phyloP scores from a whole-genome alignment of 1,140 invertebrate species.

The Ephestia elutella region DNA sequence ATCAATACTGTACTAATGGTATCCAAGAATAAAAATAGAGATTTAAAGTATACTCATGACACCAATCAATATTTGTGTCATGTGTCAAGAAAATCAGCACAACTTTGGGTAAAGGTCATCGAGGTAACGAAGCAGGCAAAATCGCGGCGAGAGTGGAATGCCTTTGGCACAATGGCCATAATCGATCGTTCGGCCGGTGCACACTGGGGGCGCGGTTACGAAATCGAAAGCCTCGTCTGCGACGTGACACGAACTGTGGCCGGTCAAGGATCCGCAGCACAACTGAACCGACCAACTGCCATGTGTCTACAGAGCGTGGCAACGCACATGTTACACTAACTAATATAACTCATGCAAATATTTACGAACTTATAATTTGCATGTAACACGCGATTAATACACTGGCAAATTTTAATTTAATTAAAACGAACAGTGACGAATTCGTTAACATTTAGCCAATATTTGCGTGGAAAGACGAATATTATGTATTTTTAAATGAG shows the following conservation, averaged over 20 bases:
- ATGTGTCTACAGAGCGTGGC: background rate
- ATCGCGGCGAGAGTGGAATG: slow-evolving; percentile 39
- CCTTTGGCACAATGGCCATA: slow-evolving; percentile 59
- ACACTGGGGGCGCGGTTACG: slow-evolving; percentile 46
- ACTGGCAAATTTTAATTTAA: too few species aligned
- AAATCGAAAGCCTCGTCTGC: slow-evolving; percentile 52
- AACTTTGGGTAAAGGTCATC: slow-evolving; percentile 31
- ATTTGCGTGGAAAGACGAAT: too few species aligned
- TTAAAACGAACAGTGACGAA: too few species aligned
- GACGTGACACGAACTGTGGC: slow-evolving; percentile 44
- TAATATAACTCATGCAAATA: background rate
- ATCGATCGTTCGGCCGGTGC: slow-evolving; percentile 54
- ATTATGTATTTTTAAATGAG: too few species aligned
- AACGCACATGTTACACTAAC: background rate
- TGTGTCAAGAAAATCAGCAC: too few species aligned
- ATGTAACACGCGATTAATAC: background rate
- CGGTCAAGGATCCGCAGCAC: slow-evolving; percentile 54
- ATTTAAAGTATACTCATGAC: too few species aligned
- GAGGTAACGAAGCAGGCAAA: slow-evolving; percentile 23
- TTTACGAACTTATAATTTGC: background rate
- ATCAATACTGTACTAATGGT: too few species aligned
- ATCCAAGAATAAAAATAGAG: too few species aligned
- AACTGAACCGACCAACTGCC: background rate
- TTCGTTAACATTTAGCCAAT: too few species aligned
- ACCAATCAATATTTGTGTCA: background rate